phyloP scores from a whole-genome alignment of 2,113 vertebrate genomes.

The Mesembrinibis cayennensis region DNA sequence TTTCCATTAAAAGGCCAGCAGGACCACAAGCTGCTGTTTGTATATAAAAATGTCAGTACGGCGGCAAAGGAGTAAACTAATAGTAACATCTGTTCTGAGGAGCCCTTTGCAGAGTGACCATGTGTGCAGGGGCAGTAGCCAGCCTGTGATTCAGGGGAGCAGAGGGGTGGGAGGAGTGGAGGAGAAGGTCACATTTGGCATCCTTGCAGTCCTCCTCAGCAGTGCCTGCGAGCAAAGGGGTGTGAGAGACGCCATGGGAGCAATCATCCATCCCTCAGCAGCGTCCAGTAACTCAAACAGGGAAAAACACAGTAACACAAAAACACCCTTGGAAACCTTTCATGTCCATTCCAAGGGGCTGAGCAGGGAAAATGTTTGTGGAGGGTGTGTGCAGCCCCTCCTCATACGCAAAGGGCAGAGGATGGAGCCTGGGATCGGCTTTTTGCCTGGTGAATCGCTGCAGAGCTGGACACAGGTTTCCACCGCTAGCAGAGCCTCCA shows the following conservation, averaged over 20 bases:
- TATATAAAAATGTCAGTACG: not conserved
- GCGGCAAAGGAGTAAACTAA: not conserved
- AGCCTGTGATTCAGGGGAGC: rapidly evolving
- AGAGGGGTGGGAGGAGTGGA: not conserved
- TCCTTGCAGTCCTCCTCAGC: not conserved
- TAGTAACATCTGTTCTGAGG: not conserved
- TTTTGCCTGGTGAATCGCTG: not conserved
- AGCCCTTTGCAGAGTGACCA: not conserved
- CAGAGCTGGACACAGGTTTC: not conserved
- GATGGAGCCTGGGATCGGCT: not conserved
- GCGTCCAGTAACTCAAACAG: not conserved
- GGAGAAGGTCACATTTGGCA: rapidly evolving
- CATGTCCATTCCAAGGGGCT: rapidly evolving
- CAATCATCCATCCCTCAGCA: rapidly evolving
- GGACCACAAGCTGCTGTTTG: not conserved
- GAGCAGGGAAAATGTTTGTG: rapidly evolving
- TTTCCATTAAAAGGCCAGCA: not conserved
- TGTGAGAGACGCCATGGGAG: rapidly evolving
- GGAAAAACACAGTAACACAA: not conserved
- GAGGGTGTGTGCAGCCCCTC: not conserved
- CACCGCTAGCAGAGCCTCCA: not conserved
- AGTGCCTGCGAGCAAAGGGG: rapidly evolving
- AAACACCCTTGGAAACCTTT: not conserved
- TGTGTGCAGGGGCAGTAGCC: not conserved
- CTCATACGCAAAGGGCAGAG: rapidly evolving